phyloP scores from a whole-genome alignment of 2,797 vertebrate genomes.

The Clarias laeviceps region DNA sequence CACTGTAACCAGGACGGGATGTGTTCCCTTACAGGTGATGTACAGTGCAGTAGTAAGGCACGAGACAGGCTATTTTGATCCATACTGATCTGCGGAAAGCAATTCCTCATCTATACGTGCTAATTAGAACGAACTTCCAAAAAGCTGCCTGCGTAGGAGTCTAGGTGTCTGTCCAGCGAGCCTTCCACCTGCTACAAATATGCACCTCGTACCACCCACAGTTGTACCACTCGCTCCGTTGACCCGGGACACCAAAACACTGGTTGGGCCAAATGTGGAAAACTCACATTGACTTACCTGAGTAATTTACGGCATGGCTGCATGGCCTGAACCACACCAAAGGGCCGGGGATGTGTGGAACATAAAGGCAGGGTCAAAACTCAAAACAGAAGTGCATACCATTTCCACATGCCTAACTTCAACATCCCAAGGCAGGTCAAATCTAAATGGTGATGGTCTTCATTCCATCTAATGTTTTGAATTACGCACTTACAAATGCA shows the following conservation, averaged over 20 bases:
- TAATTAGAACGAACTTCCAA: constrained; percentile 20
- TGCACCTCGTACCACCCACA: constrained; percentile 21
- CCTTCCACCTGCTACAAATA: background rate
- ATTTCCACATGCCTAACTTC: constrained; percentile 14
- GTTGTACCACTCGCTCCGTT: constrained; percentile 17
- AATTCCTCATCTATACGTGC: constrained; percentile 6
- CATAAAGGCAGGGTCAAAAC: constrained; percentile 22
- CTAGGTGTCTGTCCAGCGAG: background rate
- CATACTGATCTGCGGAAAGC: background rate
- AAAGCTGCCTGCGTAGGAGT: constrained; percentile 18
- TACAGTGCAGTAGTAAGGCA: background rate
- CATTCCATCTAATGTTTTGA: constrained; percentile 1
- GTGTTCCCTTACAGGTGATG: background rate
- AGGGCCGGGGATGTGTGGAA: constrained; percentile 31
- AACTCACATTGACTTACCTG: constrained; percentile 2
- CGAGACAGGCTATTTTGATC: background rate
- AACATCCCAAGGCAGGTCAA: background rate
- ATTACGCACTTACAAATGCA: constrained; percentile 32
- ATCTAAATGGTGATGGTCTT: background rate
- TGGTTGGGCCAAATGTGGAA: background rate
- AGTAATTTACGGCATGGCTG: background rate
- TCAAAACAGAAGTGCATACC: constrained; percentile 36
- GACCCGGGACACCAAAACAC: constrained; percentile 23
- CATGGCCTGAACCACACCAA: constrained; percentile 12
- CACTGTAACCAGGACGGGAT: background rate